Conservation (phyloP, 2,113 vertebrate genomes). For the Ranitomeya variabilis region DNA sequence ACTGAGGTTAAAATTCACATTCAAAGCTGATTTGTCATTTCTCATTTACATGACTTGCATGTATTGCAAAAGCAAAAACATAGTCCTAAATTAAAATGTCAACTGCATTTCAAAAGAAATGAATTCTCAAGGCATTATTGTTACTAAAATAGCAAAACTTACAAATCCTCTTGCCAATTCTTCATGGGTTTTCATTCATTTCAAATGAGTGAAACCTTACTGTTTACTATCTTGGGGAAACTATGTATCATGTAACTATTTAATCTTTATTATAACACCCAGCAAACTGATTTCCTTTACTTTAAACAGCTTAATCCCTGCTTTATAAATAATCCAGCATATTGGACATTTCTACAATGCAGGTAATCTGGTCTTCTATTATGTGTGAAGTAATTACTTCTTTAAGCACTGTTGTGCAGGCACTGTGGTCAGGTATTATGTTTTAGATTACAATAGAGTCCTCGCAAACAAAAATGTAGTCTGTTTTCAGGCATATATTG, state of each 20-base stretch:
- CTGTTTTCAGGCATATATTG: neutral
- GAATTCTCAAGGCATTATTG: constrained; percentile 36
- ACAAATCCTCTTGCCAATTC: constrained; percentile 24
- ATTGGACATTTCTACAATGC: neutral
- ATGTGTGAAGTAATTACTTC: constrained; percentile 6
- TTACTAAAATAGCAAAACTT: constrained; percentile 29
- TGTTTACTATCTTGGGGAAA: constrained; percentile 26
- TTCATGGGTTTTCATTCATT: constrained; percentile 23
- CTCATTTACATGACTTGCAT: constrained; percentile 53
- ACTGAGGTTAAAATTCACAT: constrained; percentile 41
- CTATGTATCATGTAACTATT: constrained; percentile 18
- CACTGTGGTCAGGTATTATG: constrained; percentile 1
- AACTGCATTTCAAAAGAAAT: constrained; percentile 46
- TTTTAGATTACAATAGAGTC: neutral
- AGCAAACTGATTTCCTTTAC: constrained; percentile 29
- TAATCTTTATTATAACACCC: constrained; percentile 42
- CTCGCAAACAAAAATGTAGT: neutral
- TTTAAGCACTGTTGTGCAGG: neutral
- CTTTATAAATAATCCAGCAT: constrained; percentile 15
- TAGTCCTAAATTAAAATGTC: constrained; percentile 52
- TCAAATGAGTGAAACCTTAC: neutral
- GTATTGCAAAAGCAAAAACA: constrained; percentile 35
- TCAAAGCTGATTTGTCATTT: constrained; percentile 51
- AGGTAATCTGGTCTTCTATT: neutral
- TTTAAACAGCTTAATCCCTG: constrained; percentile 25